Evolutionary conservation across 2,797 vertebrate species (phyloP).

Genomic region (Alectoris magna): DNA sequence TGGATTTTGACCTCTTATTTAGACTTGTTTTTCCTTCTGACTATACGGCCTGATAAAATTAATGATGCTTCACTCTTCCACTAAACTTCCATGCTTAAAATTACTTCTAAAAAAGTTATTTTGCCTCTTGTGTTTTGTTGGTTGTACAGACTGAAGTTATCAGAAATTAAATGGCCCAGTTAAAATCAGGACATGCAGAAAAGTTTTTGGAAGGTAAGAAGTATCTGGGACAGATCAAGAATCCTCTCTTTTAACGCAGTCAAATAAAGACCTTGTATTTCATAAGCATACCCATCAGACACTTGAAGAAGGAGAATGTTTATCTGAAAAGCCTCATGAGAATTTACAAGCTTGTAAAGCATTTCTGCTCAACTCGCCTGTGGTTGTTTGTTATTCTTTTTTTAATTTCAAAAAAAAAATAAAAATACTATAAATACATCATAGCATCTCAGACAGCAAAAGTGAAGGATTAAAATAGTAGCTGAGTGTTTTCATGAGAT

Average conservation of each 20-base stretch:
- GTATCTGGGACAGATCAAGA: neutral
- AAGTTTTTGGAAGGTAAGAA: neutral
- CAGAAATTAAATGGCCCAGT: neutral
- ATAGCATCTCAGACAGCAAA: neutral
- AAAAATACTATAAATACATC: neutral
- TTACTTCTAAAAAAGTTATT: neutral
- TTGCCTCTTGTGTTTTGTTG: slow-evolving; percentile 2
- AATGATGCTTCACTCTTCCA: slow-evolving; percentile 24
- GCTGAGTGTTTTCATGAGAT: neutral
- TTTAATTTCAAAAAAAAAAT: neutral
- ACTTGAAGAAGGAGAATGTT: neutral
- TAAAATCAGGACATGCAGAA: neutral
- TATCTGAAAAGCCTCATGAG: neutral
- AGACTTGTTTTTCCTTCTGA: slow-evolving; percentile 30
- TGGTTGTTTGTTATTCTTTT: neutral
- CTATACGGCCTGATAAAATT: slow-evolving; percentile 39
- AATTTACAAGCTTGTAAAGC: slow-evolving; percentile 13
- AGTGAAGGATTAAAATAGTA: neutral
- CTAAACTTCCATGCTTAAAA: neutral
- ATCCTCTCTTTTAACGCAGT: neutral
- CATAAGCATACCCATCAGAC: neutral
- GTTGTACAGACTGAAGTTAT: neutral
- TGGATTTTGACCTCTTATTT: slow-evolving; percentile 43
- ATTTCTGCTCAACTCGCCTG: neutral
- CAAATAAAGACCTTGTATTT: neutral